phyloP scores from a whole-genome alignment of 2,113 vertebrate genomes.

The Eonycteris spelaea region DNA sequence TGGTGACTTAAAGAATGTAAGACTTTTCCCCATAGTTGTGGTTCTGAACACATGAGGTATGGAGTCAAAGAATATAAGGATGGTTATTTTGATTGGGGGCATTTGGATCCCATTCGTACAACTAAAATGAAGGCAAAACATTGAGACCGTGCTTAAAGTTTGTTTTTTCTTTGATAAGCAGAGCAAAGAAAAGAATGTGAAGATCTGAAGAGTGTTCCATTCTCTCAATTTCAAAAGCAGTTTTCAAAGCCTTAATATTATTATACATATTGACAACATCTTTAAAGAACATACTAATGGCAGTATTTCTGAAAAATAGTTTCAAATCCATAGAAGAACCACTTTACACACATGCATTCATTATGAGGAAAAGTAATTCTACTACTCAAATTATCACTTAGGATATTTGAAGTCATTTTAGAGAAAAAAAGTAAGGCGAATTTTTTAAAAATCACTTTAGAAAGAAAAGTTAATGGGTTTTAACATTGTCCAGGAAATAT shows the following conservation, averaged over 20 bases:
- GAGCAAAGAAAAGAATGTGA: slow-evolving; percentile 27
- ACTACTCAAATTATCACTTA: background rate
- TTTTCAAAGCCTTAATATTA: background rate
- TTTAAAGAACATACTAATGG: slow-evolving; percentile 2
- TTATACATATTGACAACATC: background rate
- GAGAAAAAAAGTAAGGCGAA: background rate
- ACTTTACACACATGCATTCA: background rate
- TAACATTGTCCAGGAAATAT: background rate
- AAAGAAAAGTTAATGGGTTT: background rate
- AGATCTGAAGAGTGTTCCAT: background rate
- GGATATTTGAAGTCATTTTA: background rate
- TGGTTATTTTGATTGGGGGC: slow-evolving; percentile 61
- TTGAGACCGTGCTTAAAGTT: slow-evolving; percentile 43
- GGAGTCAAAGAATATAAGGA: slow-evolving; percentile 40
- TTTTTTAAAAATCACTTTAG: background rate
- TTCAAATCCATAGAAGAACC: background rate
- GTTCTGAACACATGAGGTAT: slow-evolving; percentile 61
- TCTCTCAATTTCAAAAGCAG: slow-evolving; percentile 20
- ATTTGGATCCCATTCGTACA: slow-evolving; percentile 41
- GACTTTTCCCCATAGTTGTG: slow-evolving; percentile 76
- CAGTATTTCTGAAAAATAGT: background rate
- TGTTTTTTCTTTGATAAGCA: slow-evolving; percentile 53
- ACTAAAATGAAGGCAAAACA: slow-evolving; percentile 43
- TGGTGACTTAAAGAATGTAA: slow-evolving; percentile 73
- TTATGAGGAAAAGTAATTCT: background rate